These are phyloP conservation scores for Drosophila biarmipes DNA, from an alignment of 1,140 invertebrate species.

Conservation along the genomic window DNA sequence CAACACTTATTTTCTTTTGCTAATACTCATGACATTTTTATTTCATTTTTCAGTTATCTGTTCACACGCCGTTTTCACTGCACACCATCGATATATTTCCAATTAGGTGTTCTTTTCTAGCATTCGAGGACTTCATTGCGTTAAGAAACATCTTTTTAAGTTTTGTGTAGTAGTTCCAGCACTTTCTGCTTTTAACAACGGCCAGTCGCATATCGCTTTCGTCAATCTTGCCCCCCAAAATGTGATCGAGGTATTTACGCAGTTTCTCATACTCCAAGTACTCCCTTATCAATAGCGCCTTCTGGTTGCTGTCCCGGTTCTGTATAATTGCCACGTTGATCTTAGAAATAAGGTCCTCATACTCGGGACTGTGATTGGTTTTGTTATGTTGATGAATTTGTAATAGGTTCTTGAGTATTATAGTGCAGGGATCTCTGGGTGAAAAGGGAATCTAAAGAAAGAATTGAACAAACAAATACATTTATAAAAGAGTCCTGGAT, in stretches of 20 bases:
- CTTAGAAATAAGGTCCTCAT: not conserved
- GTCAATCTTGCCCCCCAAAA: slow-evolving; percentile 7
- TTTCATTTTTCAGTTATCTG: not conserved
- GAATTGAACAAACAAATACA: not conserved
- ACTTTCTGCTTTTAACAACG: slow-evolving; percentile 7
- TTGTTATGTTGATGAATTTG: not conserved
- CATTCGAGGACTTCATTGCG: slow-evolving; percentile 5
- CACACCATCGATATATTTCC: slow-evolving; percentile 10
- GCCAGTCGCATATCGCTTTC: slow-evolving; percentile 13
- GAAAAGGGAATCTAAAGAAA: not conserved
- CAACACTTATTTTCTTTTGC: not conserved
- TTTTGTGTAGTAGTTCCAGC: slow-evolving; percentile 15
- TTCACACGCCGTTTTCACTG: slow-evolving; percentile 6
- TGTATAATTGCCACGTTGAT: not conserved
- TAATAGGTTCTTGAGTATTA: not conserved
- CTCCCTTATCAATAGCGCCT: not conserved
- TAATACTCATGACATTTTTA: not conserved
- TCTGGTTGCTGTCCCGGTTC: not conserved
- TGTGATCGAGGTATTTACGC: slow-evolving; percentile 11
- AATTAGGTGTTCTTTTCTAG: slow-evolving; percentile 9
- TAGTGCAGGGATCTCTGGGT: not conserved
- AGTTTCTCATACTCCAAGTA: slow-evolving; percentile 5
- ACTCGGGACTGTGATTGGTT: not conserved
- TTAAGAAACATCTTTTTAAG: slow-evolving; percentile 7
- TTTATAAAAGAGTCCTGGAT: not conserved